phyloP scores from a whole-genome alignment of 2,797 vertebrate species.

The Limosa lapponica region DNA sequence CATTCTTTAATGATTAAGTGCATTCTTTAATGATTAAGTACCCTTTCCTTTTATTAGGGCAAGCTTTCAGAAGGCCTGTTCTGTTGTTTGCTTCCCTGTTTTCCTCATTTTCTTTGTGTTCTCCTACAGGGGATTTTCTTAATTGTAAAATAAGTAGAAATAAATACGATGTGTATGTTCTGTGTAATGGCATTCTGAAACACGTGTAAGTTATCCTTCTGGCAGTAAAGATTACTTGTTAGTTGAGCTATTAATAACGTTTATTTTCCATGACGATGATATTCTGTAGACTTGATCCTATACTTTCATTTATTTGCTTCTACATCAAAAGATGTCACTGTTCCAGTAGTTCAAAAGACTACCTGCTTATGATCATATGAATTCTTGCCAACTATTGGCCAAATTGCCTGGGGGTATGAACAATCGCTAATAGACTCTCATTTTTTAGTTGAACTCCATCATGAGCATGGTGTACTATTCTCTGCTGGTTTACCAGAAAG shows the following conservation, averaged over 20 bases:
- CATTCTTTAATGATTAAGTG: constrained; percentile 36
- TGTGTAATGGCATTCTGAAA: constrained; percentile 1
- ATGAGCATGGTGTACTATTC: neutral
- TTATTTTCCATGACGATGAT: neutral
- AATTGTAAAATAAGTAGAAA: constrained; percentile 37
- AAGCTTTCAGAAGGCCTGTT: constrained; percentile 28
- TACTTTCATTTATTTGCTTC: neutral
- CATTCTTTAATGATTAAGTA: constrained; percentile 38
- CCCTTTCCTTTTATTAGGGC: constrained; percentile 32
- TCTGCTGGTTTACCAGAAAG: neutral
- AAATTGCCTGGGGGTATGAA: neutral
- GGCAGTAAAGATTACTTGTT: neutral
- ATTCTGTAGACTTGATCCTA: neutral
- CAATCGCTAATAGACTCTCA: fast-evolving
- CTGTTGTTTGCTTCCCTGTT: neutral
- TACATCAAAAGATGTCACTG: neutral
- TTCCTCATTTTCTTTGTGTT: constrained; percentile 9
- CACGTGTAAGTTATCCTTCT: neutral
- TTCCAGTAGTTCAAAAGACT: neutral
- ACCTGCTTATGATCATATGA: neutral
- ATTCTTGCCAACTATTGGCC: neutral
- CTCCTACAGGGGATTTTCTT: neutral
- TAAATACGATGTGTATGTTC: constrained; percentile 24
- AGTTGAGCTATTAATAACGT: neutral
- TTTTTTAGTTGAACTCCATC: neutral